Percentiles rank a stretch among this genome's conserved stretches.
phyloP scores from a whole-genome alignment of 2,113 vertebrate species.

The Scomber colias region DNA sequence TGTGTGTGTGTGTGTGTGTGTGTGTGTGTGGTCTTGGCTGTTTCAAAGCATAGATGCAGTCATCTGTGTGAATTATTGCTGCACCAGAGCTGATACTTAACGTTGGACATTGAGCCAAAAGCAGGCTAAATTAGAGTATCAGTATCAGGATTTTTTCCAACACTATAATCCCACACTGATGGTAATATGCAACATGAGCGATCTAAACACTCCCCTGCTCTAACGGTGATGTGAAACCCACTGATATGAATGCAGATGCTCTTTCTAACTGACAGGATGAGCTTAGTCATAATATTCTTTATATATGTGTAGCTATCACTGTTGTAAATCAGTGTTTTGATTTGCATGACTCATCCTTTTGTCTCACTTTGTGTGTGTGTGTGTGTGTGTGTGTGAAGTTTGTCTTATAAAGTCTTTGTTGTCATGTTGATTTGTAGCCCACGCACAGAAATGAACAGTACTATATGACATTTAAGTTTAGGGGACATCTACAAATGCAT shows the following conservation, averaged over 20 bases:
- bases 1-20: background rate
- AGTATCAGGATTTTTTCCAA: slow-evolving; percentile 26
- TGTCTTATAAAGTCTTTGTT: background rate
- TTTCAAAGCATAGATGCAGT: slow-evolving; percentile 13
- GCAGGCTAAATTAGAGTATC: slow-evolving; percentile 15
- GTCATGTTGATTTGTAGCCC: background rate
- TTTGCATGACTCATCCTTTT: background rate
- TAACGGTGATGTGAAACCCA: background rate
- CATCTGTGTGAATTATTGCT: slow-evolving; percentile 55
- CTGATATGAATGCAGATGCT: background rate
- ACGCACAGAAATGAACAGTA: no score
- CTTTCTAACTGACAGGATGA: background rate
- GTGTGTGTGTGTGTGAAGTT: slow-evolving; percentile 12
- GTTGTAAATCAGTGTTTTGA: background rate
- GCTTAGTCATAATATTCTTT: background rate
- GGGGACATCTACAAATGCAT: background rate
- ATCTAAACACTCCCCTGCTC: background rate
- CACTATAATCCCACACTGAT: slow-evolving; percentile 3
- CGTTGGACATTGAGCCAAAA: slow-evolving; percentile 25
- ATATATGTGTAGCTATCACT: no score
- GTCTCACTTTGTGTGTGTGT: background rate
- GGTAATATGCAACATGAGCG: slow-evolving; percentile 10
- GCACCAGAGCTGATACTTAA: slow-evolving; percentile 45
- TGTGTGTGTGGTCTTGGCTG: background rate
- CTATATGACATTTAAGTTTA: no score